Evolutionary conservation across 1,140 invertebrate species (phyloP).

Genomic region (Brachionus plicatilis): DNA sequence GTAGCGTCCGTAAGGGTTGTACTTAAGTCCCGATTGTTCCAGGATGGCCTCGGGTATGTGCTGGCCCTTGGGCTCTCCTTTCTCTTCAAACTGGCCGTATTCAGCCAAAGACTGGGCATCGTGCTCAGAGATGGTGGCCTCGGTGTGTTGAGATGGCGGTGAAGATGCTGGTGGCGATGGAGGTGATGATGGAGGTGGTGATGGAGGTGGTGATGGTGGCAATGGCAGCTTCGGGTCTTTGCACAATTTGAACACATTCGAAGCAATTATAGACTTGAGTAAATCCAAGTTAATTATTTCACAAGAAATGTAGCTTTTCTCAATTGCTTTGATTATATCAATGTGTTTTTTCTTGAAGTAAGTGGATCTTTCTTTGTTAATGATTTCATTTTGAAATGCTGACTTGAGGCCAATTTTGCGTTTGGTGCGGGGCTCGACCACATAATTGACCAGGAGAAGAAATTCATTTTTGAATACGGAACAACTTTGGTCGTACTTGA

Average conservation of each 20-base stretch:
- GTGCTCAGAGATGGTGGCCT: too few relatives aligned
- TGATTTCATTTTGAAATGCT: not conserved
- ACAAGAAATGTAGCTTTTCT: constrained; percentile 27
- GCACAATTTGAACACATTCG: not conserved
- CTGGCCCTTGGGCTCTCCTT: not conserved
- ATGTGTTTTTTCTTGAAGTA: not conserved
- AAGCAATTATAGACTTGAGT: not conserved
- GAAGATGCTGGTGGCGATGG: not conserved
- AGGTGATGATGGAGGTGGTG: not conserved
- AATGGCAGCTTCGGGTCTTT: not conserved
- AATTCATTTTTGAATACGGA: not conserved
- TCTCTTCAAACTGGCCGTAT: not conserved
- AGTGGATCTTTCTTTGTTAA: not conserved
- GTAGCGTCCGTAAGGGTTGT: not conserved
- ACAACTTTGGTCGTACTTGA: constrained; percentile 38
- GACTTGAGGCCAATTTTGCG: constrained; percentile 11
- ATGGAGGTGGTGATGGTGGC: not conserved
- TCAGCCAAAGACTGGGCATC: not conserved
- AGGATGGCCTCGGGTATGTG: not conserved
- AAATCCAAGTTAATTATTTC: constrained; percentile 36
- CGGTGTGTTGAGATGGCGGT: too few relatives aligned
- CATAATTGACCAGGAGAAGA: constrained; percentile 15
- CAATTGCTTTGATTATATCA: not conserved
- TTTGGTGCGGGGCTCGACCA: not conserved
- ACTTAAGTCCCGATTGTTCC: not conserved